Conservation (phyloP, 2,888 invertebrate genomes). For the Ichneumon xanthorius region DNA sequence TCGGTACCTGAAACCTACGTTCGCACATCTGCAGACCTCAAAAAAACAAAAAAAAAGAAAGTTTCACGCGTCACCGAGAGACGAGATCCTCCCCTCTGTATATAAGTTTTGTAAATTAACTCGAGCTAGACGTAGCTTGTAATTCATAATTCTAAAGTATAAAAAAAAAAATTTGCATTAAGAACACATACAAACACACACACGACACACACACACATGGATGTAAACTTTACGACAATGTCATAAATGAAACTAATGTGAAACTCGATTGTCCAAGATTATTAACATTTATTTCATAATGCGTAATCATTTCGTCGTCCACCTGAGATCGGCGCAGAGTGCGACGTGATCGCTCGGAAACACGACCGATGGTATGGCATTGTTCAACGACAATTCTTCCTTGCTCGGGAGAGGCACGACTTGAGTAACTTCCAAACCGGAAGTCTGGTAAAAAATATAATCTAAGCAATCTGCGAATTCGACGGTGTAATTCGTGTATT, state of each 20-base stretch:
- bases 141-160: slow-evolving; percentile 54
- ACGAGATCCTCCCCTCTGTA: slow-evolving; percentile 70
- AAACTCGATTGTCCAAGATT: slow-evolving; percentile 35
- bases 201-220: slow-evolving; percentile 42
- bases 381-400: slow-evolving; percentile 90
- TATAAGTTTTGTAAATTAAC: slow-evolving; percentile 82
- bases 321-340: slow-evolving; percentile 92
- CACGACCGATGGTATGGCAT: slow-evolving; percentile 94
- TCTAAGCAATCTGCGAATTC: slow-evolving; percentile 95
- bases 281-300: slow-evolving; percentile 54
- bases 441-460: slow-evolving; percentile 94
- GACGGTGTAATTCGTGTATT: slow-evolving; percentile 93
- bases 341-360: slow-evolving; percentile 98
- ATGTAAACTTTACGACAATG: slow-evolving; percentile 69
- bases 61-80: slow-evolving; percentile 49
- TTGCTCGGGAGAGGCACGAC: slow-evolving; percentile 93
- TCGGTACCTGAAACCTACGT: slow-evolving; percentile 13
- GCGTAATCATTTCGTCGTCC: slow-evolving; percentile 77
- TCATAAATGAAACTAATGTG: slow-evolving; percentile 64
- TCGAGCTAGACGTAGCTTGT: slow-evolving; percentile 61
- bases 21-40: slow-evolving; percentile 70
- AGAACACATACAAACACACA: slow-evolving; percentile 24
- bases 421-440: slow-evolving; percentile 88
- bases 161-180: slow-evolving; percentile 49
- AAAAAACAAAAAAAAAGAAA: slow-evolving; percentile 33